A percentile compares a stretch with the other conserved stretches of the same genome.
Evolutionary conservation across 1,140 invertebrate species (phyloP).

Genomic region (Notospermus geniculatus): DNA sequence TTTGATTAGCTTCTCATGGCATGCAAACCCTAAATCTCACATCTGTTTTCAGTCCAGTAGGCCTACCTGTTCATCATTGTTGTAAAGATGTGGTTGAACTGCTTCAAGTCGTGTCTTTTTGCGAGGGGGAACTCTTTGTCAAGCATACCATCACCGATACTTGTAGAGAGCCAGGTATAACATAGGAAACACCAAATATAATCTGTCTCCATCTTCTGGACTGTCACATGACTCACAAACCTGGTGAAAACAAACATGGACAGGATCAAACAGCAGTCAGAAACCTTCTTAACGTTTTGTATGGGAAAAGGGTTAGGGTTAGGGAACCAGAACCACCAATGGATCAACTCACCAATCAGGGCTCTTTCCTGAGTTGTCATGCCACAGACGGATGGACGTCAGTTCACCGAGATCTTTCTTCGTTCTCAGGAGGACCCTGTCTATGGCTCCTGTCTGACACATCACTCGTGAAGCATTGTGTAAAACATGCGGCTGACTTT

Average conservation of each 20-base stretch:
- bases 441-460: slow-evolving; percentile 25
- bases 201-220: slow-evolving; percentile 31
- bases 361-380: slow-evolving; percentile 35
- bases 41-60: too few species aligned
- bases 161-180: slow-evolving; percentile 35
- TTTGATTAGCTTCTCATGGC: too few species aligned
- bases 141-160: slow-evolving; percentile 21
- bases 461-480: slow-evolving; percentile 52
- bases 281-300: background rate
- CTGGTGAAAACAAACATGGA: slow-evolving; percentile 21
- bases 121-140: slow-evolving; percentile 18
- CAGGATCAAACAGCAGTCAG: background rate
- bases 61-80: slow-evolving; percentile 25
- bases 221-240: slow-evolving; percentile 34
- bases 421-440: slow-evolving; percentile 38
- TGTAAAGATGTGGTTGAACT: slow-evolving; percentile 49
- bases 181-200: slow-evolving; percentile 34
- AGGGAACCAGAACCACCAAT: background rate
- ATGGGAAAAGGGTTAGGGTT: background rate
- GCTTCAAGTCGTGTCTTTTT: slow-evolving; percentile 35
- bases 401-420: slow-evolving; percentile 27
- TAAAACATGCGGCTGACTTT: slow-evolving; percentile 35
- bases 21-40: too few species aligned
- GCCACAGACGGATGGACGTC: slow-evolving; percentile 33
- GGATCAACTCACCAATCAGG: slow-evolving; percentile 33